phyloP scores from a whole-genome alignment of 2,113 vertebrate genomes.

The Canis aureus region DNA sequence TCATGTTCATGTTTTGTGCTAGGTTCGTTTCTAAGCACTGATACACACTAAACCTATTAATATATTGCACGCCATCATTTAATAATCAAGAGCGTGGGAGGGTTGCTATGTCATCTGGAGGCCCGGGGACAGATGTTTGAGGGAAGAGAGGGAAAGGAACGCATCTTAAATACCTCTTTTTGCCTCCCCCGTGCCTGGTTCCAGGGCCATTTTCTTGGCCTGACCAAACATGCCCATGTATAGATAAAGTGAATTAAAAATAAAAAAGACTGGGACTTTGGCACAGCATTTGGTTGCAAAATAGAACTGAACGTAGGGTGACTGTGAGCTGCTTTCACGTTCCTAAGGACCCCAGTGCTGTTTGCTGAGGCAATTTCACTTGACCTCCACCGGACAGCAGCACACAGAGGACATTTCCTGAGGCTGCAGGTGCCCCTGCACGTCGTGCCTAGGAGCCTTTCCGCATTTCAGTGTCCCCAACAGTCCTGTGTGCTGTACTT shows the following conservation, averaged over 20 bases:
- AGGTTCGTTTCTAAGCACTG: not conserved
- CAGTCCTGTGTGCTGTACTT: fast-evolving
- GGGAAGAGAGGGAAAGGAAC: not conserved
- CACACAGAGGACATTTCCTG: fast-evolving
- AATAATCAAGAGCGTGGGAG: slow-evolving; percentile 45
- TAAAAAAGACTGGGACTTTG: not conserved
- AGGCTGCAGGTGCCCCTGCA: not conserved
- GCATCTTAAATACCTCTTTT: not conserved
- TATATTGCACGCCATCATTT: not conserved
- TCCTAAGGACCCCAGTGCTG: not conserved
- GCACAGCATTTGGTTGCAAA: not conserved
- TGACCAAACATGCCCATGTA: not conserved
- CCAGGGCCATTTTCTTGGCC: not conserved
- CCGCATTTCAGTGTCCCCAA: not conserved
- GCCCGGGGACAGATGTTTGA: slow-evolving; percentile 51
- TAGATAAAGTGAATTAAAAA: not conserved
- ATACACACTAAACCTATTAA: slow-evolving; percentile 48
- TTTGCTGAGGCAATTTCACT: not conserved
- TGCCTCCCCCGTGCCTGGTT: not conserved
- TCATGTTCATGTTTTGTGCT: not conserved
- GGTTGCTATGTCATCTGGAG: not conserved
- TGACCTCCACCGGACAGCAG: not conserved
- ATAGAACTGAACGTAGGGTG: not conserved
- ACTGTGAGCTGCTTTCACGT: not conserved
- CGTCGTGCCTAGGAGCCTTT: fast-evolving